A percentile compares a stretch with the other conserved stretches of the same genome.
Conservation (phyloP, 2,797 vertebrate genomes). For the Helicolenus hilgendorfi region DNA sequence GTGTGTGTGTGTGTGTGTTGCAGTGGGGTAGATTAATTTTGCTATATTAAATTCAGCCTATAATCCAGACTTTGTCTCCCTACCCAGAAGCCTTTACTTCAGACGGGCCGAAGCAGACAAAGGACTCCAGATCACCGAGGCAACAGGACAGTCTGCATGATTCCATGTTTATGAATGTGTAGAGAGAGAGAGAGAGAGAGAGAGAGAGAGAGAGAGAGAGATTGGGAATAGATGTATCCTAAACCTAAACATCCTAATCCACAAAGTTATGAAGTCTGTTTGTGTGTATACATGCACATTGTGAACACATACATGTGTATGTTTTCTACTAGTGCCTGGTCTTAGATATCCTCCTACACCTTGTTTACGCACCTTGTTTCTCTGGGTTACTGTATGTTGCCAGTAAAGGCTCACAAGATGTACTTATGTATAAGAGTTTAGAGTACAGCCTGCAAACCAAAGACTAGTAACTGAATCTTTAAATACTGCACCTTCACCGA, state of each 20-base stretch:
- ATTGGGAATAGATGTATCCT: constrained; percentile 28
- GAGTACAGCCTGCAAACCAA: not conserved
- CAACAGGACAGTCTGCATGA: constrained; percentile 35
- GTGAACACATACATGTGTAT: not conserved
- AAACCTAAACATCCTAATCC: not conserved
- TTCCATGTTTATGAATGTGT: constrained; percentile 8
- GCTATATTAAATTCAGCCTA: constrained; percentile 83
- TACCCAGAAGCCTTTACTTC: constrained; percentile 63
- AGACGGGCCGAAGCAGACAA: constrained; percentile 71
- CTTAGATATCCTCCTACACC: not conserved
- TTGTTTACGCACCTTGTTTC: not conserved
- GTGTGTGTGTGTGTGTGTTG: constrained; percentile 41
- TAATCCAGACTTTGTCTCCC: constrained; percentile 76
- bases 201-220: not conserved
- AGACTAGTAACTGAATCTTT: not conserved
- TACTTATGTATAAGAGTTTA: not conserved
- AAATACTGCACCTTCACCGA: not conserved
- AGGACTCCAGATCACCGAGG: constrained; percentile 61
- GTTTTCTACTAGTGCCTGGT: not conserved
- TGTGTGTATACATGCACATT: not conserved
- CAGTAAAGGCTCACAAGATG: not conserved
- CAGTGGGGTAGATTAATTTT: constrained; percentile 85
- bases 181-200: not conserved
- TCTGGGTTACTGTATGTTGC: not conserved
- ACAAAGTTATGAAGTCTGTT: constrained; percentile 5